Conservation (phyloP, 1,140 invertebrate genomes). For the Apis mellifera region DNA sequence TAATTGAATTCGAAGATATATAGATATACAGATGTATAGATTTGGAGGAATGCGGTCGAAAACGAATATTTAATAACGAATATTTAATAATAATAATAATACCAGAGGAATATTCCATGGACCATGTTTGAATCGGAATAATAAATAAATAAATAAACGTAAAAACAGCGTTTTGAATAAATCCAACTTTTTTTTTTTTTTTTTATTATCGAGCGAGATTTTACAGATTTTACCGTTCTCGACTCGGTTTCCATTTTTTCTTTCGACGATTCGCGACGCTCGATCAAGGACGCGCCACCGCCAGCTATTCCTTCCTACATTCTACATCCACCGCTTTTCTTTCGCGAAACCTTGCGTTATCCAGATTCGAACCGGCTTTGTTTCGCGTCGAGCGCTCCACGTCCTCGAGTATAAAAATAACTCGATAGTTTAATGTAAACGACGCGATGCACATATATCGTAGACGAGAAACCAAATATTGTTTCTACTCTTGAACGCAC, state of each 20-base stretch:
- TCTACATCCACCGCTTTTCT: slow-evolving; percentile 7
- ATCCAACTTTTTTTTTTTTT: too few species aligned
- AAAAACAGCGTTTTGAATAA: too few species aligned
- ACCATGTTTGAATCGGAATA: neutral
- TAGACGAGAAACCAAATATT: neutral
- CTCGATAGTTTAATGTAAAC: slow-evolving; percentile 43
- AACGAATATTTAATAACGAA: too few species aligned
- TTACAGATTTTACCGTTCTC: too few species aligned
- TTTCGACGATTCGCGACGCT: too few species aligned
- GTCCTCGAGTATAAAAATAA: slow-evolving; percentile 46
- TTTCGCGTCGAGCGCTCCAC: slow-evolving; percentile 15
- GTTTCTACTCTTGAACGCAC: neutral
- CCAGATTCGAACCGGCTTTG: slow-evolving; percentile 40
- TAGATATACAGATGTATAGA: too few species aligned
- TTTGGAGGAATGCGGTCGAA: too few species aligned
- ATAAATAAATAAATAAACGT: too few species aligned
- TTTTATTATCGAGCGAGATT: too few species aligned
- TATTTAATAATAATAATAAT: too few species aligned
- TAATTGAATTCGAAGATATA: slow-evolving; percentile 1
- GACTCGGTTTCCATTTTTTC: too few species aligned
- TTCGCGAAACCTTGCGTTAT: slow-evolving; percentile 34
- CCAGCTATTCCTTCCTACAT: slow-evolving; percentile 17
- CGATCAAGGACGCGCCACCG: slow-evolving; percentile 4
- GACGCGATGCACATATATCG: slow-evolving; percentile 7
- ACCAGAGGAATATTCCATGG: neutral